phyloP scores from a whole-genome alignment of 2,888 invertebrate genomes.

The Oegoconia quadripuncta region DNA sequence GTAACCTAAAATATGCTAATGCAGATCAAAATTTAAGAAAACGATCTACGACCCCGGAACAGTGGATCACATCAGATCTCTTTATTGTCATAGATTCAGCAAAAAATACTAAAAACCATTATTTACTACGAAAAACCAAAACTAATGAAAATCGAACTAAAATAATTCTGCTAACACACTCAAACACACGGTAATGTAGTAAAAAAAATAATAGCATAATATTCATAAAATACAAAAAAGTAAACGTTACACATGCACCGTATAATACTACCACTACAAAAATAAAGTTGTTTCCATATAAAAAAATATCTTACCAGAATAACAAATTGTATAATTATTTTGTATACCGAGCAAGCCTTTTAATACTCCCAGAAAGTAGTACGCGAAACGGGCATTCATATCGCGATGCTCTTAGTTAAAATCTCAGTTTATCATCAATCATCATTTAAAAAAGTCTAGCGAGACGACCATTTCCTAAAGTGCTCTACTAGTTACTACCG shows the following conservation, averaged over 20 bases:
- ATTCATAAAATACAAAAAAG: constrained; percentile 63
- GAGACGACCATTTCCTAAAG: constrained; percentile 67
- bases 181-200: constrained; percentile 74
- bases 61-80: constrained; percentile 76
- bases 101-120: constrained; percentile 74
- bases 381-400: constrained; percentile 32
- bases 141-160: constrained; percentile 71
- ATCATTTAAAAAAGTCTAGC: constrained; percentile 65
- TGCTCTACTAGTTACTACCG: constrained; percentile 75
- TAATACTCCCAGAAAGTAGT: constrained; percentile 68
- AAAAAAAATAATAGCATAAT: constrained; percentile 67
- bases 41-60: constrained; percentile 39
- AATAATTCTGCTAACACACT: constrained; percentile 77
- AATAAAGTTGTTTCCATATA: constrained; percentile 72
- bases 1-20: constrained; percentile 58
- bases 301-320: constrained; percentile 75
- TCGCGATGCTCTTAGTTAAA: constrained; percentile 45
- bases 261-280: constrained; percentile 71
- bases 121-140: constrained; percentile 71
- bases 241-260: constrained; percentile 76
- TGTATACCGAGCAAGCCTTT: constrained; percentile 65
- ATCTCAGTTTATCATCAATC: constrained; percentile 57
- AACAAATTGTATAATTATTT: constrained; percentile 74
- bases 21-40: constrained; percentile 64
- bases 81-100: constrained; percentile 80